Base-by-base conservation (phyloP, 2,888 invertebrate genomes). In the Pardosa pseudoannulata region DNA sequence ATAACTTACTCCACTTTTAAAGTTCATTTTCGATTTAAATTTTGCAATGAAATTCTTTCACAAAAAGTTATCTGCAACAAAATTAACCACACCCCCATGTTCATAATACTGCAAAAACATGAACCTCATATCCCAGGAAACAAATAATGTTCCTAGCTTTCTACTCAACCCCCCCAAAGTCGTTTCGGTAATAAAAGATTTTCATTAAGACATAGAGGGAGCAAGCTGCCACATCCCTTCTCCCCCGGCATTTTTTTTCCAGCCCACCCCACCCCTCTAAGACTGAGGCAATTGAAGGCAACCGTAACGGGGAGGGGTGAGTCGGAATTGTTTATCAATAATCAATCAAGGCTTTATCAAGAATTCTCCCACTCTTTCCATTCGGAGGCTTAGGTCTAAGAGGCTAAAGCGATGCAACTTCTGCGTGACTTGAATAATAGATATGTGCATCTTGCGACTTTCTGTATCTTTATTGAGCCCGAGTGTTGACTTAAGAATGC, bases 301-400 rank as follows among this genome's bases (percentile, higher is more conserved):
- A 41, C 46, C 76, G 81, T 75, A 62, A 79, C 75, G 31, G 41
- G 13, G 46, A 19, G 29, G 32, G 50, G 56, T 29, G 36, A 76
- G 56, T n/a, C 65, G 70, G 72, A 85, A 85, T 85, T 85, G 83
- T 85, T 85, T 85, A 85, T 85, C 83, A 85, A 85, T 85, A 85
- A 85, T 85, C 83, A 85, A 85, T 85, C 78, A 85, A 85, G 83
- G 67, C 68, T 78, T 78, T 78, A 85, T 85, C 78, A 75, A 29
- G 82, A 70, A 27, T 41, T 32, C 46, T 13, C 29, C 32, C 19
- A 13, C 29, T 16, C 56, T 39, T 46, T 71, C 74, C 46, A 50
- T 2, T 65, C 65, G 5, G n/a, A 19, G 36, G 56, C 56, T 56
- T 56, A 23, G 9, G 23, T 2, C 56, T 23, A 23, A 23, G 56